Evolutionary conservation across 1,140 invertebrate genomes (phyloP).

Genomic region (Temnothorax curvispinosus): DNA sequence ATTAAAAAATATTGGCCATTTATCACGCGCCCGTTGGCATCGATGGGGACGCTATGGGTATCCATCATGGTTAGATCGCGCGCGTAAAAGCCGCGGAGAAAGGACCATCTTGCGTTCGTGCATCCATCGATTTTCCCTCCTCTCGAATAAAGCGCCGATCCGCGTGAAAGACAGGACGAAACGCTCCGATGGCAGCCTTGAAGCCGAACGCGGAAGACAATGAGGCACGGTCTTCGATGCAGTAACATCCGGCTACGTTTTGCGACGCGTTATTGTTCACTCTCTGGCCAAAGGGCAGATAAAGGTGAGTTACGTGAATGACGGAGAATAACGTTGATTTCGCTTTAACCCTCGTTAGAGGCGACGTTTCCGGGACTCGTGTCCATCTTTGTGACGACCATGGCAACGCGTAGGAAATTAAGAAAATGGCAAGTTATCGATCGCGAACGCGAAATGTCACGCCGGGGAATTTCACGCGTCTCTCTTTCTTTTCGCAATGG

Average conservation of each 20-base stretch:
- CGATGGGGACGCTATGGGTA: conserved; percentile 20
- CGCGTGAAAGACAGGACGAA: conserved; percentile 36
- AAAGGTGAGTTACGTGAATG: conserved; percentile 36
- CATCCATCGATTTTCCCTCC: conserved; percentile 17
- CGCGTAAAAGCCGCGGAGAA: conserved; percentile 12
- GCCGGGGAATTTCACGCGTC: neutral
- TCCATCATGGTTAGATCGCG: conserved; percentile 42
- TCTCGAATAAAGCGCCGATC: neutral
- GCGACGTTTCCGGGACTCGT: conserved; percentile 25
- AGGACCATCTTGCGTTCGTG: conserved; percentile 20
- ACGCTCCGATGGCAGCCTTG: conserved; percentile 64
- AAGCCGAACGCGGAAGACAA: conserved; percentile 53
- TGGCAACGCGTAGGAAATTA: conserved; percentile 43
- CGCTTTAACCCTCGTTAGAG: conserved; percentile 19
- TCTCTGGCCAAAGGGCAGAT: neutral
- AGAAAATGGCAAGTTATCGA: conserved; percentile 18
- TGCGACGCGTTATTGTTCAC: conserved; percentile 60
- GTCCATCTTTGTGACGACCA: neutral
- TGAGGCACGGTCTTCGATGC: conserved; percentile 46
- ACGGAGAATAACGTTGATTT: conserved; percentile 48
- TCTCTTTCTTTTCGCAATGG: neutral
- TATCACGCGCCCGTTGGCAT: conserved; percentile 53
- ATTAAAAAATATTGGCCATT: conserved; percentile 53
- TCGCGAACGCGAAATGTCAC: neutral
- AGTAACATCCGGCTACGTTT: conserved; percentile 66